Evolutionary conservation across 2,113 vertebrate species (phyloP).

Genomic region (Deroptyus accipitrinus): DNA sequence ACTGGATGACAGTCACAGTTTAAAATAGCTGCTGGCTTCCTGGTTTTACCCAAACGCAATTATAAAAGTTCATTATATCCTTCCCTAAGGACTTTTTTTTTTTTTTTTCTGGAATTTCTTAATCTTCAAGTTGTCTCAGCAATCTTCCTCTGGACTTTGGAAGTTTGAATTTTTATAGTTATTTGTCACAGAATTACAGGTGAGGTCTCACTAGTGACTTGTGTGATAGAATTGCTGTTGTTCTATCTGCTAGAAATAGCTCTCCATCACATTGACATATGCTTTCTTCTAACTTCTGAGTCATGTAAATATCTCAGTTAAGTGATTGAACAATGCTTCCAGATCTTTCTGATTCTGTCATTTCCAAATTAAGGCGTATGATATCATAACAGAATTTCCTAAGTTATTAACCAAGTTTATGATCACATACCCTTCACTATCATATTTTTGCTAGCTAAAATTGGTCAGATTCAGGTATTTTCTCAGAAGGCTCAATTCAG

Average conservation of each 20-base stretch:
- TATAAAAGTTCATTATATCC: background rate
- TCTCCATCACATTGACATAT: background rate
- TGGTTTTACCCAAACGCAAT: background rate
- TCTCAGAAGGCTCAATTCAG: background rate
- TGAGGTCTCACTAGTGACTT: background rate
- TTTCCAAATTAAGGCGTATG: background rate
- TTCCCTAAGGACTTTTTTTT: background rate
- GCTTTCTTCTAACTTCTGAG: background rate
- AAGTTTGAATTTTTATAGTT: background rate
- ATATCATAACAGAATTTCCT: background rate
- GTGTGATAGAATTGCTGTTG: background rate
- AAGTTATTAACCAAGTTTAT: background rate
- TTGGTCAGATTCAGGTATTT: background rate
- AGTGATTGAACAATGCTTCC: background rate
- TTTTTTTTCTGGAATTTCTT: background rate
- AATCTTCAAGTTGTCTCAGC: background rate
- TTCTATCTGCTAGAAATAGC: background rate
- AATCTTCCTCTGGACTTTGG: background rate
- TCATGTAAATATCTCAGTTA: background rate
- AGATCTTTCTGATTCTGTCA: background rate
- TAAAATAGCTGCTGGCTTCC: background rate
- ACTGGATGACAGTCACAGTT: background rate
- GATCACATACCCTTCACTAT: background rate
- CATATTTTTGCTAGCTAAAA: background rate
- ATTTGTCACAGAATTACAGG: background rate